Evolutionary conservation across 2,113 vertebrate genomes (phyloP).

Genomic region (Plectropomus leopardus): DNA sequence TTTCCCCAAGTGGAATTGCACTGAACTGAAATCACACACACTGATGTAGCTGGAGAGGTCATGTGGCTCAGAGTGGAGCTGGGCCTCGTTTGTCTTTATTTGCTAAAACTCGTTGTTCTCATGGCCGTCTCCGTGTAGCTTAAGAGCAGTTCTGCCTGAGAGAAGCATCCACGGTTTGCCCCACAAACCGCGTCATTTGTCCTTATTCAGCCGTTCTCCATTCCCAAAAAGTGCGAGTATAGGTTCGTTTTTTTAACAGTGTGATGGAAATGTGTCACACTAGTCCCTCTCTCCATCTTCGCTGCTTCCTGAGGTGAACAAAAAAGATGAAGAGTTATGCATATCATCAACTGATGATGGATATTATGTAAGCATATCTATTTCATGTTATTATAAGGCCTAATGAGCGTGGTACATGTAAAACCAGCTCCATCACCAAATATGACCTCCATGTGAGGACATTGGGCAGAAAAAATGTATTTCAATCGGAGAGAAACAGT

Average conservation of each 20-base stretch:
- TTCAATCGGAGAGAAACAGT: no score
- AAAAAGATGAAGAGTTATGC: slow-evolving; percentile 24
- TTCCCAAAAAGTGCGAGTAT: slow-evolving; percentile 59
- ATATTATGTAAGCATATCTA: no score
- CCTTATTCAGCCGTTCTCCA: slow-evolving; percentile 37
- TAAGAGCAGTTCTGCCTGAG: slow-evolving; percentile 76
- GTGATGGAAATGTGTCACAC: slow-evolving; percentile 22
- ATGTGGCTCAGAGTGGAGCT: slow-evolving; percentile 46
- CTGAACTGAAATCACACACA: slow-evolving; percentile 60
- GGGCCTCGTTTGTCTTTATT: slow-evolving; percentile 41
- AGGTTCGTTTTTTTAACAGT: slow-evolving; percentile 41
- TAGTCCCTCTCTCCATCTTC: slow-evolving; percentile 98
- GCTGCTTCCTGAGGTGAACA: slow-evolving; percentile 90
- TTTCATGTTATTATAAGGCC: no score
- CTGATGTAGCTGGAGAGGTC: slow-evolving; percentile 54
- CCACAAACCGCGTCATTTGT: slow-evolving; percentile 45
- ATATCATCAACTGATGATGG: neutral
- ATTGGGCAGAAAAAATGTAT: no score
- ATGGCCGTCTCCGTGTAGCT: slow-evolving; percentile 37
- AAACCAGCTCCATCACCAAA: no score
- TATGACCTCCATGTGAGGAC: no score
- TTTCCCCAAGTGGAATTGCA: slow-evolving; percentile 59
- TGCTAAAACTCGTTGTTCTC: slow-evolving; percentile 51
- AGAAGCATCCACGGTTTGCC: slow-evolving; percentile 64
- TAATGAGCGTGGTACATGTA: no score